phyloP scores from a whole-genome alignment of 2,888 invertebrate genomes.

The Erebia palarica region DNA sequence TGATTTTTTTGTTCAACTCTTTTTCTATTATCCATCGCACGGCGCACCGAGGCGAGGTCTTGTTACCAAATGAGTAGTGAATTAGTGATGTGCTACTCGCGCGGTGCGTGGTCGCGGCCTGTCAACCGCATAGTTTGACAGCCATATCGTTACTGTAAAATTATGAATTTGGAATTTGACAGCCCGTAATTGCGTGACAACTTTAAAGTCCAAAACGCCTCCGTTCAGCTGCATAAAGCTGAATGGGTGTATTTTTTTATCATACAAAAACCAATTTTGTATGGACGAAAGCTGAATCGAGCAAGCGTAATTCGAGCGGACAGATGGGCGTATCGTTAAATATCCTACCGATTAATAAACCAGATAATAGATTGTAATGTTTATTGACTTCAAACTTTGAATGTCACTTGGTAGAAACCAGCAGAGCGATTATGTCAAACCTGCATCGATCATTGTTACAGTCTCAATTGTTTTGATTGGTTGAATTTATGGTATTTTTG shows the following conservation, averaged over 20 bases:
- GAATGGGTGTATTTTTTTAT: too few relatives aligned
- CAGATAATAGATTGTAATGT: not conserved
- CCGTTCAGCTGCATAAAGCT: too few relatives aligned
- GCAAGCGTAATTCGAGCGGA: not conserved
- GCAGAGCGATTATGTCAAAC: too few relatives aligned
- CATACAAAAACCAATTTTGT: too few relatives aligned
- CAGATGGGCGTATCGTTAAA: not conserved
- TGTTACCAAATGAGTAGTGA: too few relatives aligned
- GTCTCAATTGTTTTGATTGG: too few relatives aligned
- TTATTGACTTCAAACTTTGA: not conserved
- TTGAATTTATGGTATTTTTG: too few relatives aligned
- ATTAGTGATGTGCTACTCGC: too few relatives aligned
- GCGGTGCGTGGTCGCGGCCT: not conserved
- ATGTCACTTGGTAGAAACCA: not conserved
- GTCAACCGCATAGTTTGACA: constrained; percentile 1
- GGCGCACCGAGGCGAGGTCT: too few relatives aligned
- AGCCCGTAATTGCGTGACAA: not conserved
- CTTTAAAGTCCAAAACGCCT: too few relatives aligned
- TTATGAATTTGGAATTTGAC: not conserved
- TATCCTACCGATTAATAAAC: not conserved
- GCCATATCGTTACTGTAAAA: not conserved
- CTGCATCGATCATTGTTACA: too few relatives aligned
- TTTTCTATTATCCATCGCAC: not conserved
- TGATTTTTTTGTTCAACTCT: not conserved
- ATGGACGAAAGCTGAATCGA: not conserved